Conservation (phyloP, 1,140 invertebrate genomes). For the Bombyx mandarina region DNA sequence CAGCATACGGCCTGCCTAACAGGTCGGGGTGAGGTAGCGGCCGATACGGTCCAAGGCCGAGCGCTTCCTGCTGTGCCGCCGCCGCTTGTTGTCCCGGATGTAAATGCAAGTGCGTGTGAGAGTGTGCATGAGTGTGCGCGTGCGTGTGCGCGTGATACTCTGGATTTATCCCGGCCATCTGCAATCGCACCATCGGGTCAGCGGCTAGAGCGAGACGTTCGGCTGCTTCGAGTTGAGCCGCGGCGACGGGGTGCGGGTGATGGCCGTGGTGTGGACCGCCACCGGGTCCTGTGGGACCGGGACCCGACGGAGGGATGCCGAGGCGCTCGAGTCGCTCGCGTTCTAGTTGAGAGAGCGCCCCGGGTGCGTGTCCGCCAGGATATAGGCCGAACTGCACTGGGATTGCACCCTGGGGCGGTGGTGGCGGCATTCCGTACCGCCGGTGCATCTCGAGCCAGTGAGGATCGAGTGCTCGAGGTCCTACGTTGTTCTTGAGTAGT, state of each 20-base stretch:
- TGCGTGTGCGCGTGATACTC: constrained; percentile 88
- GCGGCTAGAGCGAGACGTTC: constrained; percentile 62
- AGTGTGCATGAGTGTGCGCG: constrained; percentile 85
- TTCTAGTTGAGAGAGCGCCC: constrained; percentile 85
- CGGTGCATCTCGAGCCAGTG: constrained; percentile 94
- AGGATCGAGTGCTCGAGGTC: constrained; percentile 80
- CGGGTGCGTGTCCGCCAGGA: constrained; percentile 75
- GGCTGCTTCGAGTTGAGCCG: constrained; percentile 72
- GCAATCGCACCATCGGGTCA: constrained; percentile 77
- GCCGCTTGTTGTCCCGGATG: constrained; percentile 86
- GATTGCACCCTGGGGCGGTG: constrained; percentile 69
- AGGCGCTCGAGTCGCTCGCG: constrained; percentile 87
- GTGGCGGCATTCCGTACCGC: constrained; percentile 68
- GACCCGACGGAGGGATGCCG: constrained; percentile 77
- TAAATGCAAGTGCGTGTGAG: constrained; percentile 91
- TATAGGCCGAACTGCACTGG: constrained; percentile 74
- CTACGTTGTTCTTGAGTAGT: constrained; percentile 83
- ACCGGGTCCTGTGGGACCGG: constrained; percentile 38
- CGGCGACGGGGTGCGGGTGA: constrained; percentile 71
- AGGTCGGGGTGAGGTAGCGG: constrained; percentile 80
- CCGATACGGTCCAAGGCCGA: constrained; percentile 63
- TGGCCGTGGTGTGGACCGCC: constrained; percentile 52
- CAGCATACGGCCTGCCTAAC: constrained; percentile 84
- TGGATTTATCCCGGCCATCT: constrained; percentile 88
- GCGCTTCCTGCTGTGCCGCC: constrained; percentile 76